phyloP scores from a whole-genome alignment of 2,797 vertebrate species.

The Gorsachius magnificus region DNA sequence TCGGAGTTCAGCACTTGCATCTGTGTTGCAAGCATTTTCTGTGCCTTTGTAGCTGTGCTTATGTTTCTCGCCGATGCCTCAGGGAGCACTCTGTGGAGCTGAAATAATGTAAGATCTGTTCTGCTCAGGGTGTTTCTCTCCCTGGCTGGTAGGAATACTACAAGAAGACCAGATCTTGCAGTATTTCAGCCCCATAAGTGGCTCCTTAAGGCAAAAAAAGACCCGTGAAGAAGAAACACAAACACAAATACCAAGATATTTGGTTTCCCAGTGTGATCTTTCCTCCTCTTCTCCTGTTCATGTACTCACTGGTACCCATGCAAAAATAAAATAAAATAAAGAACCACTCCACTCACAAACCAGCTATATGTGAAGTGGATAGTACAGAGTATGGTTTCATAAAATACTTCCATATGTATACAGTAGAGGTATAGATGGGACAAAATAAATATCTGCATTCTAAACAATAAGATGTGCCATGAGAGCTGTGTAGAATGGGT shows the following conservation, averaged over 20 bases:
- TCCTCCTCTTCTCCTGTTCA: not conserved
- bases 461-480: not conserved
- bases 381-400: not conserved
- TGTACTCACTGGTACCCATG: not conserved
- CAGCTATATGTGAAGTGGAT: not conserved
- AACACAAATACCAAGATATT: slow-evolving; percentile 51
- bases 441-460: not conserved
- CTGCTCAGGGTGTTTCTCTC: slow-evolving; percentile 62
- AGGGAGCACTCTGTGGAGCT: slow-evolving; percentile 60
- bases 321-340: slow-evolving; percentile 11
- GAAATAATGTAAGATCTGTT: slow-evolving; percentile 69
- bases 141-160: slow-evolving; percentile 49
- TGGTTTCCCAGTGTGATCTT: slow-evolving; percentile 41
- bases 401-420: not conserved
- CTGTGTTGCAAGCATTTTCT: slow-evolving; percentile 23
- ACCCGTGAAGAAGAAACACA: slow-evolving; percentile 52
- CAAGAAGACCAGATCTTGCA: slow-evolving; percentile 59
- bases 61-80: slow-evolving; percentile 28
- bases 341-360: not conserved
- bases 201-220: slow-evolving; percentile 66
- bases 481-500: not conserved
- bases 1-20: not conserved
- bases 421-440: not conserved
- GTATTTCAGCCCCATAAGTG: slow-evolving; percentile 66
- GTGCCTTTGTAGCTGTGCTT: slow-evolving; percentile 39